Base-by-base conservation (phyloP, 2,113 vertebrate genomes). In the Typhlomys cinereus region DNA sequence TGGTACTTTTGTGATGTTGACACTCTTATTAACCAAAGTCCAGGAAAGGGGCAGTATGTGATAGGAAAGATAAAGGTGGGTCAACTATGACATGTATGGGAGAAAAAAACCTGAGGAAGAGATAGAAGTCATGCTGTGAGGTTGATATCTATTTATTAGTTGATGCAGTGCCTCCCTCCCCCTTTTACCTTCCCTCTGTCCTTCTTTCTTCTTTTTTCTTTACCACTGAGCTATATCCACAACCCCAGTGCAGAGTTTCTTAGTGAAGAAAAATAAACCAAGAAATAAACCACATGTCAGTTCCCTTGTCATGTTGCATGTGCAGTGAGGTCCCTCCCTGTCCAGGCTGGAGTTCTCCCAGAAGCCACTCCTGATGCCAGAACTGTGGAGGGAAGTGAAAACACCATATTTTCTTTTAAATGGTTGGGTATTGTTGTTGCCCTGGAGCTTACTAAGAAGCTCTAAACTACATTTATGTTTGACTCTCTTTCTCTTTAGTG, bases 231-330 rank as follows among this genome's bases (percentile, higher is more conserved):
- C 27, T 73, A 73, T 5, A 46, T n/a, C 27, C 36, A 17, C 15
- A 44, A 20, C 36, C 7, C 50, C 20, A 31, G n/a, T 59, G 23
- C 20, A 34, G 39, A 9, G 10, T 82, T 44, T 91, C 44, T 86
- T 57, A 61, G n/a, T 41, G 50, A 44, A 61, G 41, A 91, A 89
- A 74, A 78, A 78, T n/a, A 78, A 95, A 74, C 31, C 34, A 90
- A 78, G 54, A 76, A 66, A 62, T 59, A 69, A 83, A 52, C 1
- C 50, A n/a, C 23, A 64, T 12, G 18, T 46, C 39, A 84, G 44
- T 18, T 48, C 29, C 17, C 25, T 18, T 34, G 46, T 44, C 4
- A 3, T n/a, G 34, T 7, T 62, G 12, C 9, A 1, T 0, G 18
- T 2, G 2, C 0, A 2, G 46, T 18, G 13, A 41, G 4, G 1